phyloP scores from a whole-genome alignment of 2,113 vertebrate species.

The Cygnus buccinator region DNA sequence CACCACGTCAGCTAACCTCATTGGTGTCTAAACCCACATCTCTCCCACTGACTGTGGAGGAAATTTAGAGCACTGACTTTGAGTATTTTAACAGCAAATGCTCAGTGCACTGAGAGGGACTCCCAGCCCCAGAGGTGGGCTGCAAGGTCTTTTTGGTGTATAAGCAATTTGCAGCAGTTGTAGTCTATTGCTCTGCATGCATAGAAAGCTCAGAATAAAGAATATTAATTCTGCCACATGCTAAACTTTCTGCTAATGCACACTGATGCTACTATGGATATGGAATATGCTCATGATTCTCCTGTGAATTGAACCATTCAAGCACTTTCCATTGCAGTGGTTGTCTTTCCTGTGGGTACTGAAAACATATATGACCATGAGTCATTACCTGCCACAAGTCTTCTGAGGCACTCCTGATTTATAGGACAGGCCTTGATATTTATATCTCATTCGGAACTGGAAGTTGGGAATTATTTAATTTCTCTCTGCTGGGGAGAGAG shows the following conservation, averaged over 20 bases:
- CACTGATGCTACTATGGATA: accelerated
- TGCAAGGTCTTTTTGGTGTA: not conserved
- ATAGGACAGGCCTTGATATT: not conserved
- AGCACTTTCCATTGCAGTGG: not conserved
- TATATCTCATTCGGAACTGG: not conserved
- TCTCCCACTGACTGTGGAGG: not conserved
- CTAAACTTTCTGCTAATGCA: not conserved
- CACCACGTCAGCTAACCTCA: accelerated
- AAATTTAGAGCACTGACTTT: not conserved
- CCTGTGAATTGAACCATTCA: accelerated
- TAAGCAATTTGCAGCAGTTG: not conserved
- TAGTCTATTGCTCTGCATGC: not conserved
- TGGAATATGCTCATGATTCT: not conserved
- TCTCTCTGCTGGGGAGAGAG: not conserved
- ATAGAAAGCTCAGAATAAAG: not conserved
- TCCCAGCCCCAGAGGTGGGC: not conserved
- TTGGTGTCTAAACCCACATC: accelerated
- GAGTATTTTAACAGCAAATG: not conserved
- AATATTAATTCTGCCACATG: not conserved
- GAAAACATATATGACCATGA: accelerated
- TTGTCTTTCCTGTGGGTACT: not conserved
- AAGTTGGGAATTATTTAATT: not conserved
- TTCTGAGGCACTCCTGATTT: not conserved
- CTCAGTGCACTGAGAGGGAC: not conserved
- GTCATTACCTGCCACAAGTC: accelerated